These are phyloP conservation scores for Coenonympha arcania DNA, from an alignment of 2,888 invertebrate species.

Conservation along the genomic window DNA sequence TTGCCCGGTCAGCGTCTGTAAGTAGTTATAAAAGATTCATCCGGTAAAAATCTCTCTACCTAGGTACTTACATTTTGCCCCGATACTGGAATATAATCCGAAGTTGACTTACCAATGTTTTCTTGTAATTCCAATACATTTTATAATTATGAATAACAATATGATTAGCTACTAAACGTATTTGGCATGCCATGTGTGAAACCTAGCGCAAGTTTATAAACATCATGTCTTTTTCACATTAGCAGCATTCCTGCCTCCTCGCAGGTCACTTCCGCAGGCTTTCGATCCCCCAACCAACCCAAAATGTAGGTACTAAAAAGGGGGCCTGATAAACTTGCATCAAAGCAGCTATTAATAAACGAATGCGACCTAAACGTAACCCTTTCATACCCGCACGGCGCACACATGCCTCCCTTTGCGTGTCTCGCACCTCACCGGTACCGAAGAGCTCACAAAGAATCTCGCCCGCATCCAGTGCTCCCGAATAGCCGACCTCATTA, in stretches of 20 bases:
- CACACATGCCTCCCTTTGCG: conserved; percentile 50
- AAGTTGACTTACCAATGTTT: too few species aligned
- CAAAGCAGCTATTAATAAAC: conserved; percentile 52
- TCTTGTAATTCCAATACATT: too few species aligned
- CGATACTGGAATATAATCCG: too few species aligned
- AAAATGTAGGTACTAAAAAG: conserved; percentile 17
- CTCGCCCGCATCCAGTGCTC: conserved; percentile 46
- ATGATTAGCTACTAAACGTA: too few species aligned
- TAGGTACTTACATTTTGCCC: too few species aligned
- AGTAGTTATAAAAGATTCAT: too few species aligned
- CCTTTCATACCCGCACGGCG: conserved; percentile 60
- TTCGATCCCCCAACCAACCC: background rate
- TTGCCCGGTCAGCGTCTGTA: too few species aligned
- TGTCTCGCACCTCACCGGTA: conserved; percentile 40
- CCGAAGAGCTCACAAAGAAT: conserved; percentile 48
- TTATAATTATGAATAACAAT: too few species aligned
- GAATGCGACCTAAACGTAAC: conserved; percentile 52
- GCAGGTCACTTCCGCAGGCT: conserved; percentile 4
- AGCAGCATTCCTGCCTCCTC: background rate
- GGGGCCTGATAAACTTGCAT: conserved; percentile 40
- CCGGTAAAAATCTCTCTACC: too few species aligned
- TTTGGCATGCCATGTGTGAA: too few species aligned
- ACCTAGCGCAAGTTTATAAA: too few species aligned
- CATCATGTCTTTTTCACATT: too few species aligned
- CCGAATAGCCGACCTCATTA: conserved; percentile 70